Conservation (phyloP, 2,113 vertebrate genomes). For the Sylvilagus bachmani region DNA sequence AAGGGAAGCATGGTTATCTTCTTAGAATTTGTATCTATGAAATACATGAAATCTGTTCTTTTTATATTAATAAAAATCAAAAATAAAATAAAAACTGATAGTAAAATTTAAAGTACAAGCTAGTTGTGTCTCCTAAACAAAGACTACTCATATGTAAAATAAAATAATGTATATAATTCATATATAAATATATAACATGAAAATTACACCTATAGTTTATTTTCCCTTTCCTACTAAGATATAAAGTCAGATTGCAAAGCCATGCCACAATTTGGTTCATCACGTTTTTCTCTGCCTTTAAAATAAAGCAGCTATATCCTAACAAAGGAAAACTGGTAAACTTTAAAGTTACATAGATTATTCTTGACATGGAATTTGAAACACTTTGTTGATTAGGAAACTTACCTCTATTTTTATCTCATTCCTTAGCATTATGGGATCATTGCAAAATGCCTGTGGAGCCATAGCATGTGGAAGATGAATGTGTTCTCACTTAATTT, state of each 20-base stretch:
- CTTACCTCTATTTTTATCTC: constrained; percentile 6
- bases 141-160: constrained; percentile 60
- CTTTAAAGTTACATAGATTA: constrained; percentile 1
- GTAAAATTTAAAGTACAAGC: constrained; percentile 76
- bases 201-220: background rate
- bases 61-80: no score
- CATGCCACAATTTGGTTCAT: background rate
- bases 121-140: constrained; percentile 60
- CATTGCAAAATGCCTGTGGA: constrained; percentile 22
- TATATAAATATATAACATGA: constrained; percentile 34
- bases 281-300: background rate
- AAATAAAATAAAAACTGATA: constrained; percentile 70
- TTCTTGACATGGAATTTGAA: constrained; percentile 29
- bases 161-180: constrained; percentile 1
- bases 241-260: constrained; percentile 20
- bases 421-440: constrained; percentile 1
- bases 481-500: constrained; percentile 45
- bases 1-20: no score
- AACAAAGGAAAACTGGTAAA: constrained; percentile 43
- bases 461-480: background rate
- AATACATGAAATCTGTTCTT: no score
- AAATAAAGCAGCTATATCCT: background rate
- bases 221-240: constrained; percentile 46
- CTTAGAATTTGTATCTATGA: no score
- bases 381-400: constrained; percentile 50